Conservation (phyloP, 2,113 vertebrate species). For the Buteo buteo region DNA sequence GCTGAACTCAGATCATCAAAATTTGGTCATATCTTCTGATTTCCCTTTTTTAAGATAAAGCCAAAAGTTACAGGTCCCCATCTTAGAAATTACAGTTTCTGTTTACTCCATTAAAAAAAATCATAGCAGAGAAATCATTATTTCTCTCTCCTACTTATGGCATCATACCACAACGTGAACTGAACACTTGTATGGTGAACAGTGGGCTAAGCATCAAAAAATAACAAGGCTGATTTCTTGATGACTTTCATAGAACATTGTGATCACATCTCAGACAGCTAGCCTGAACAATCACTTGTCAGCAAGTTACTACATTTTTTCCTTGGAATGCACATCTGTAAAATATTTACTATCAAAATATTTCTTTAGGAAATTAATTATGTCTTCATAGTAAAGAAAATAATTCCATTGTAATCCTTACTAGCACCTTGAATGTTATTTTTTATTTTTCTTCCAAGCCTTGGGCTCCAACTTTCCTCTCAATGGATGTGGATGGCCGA, state of each 20-base stretch:
- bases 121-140: not conserved
- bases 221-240: not conserved
- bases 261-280: not conserved
- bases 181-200: not conserved
- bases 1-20: not conserved
- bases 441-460: slow-evolving; percentile 72
- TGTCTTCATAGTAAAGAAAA: not conserved
- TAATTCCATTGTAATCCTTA: not conserved
- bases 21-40: not conserved
- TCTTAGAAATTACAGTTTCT: not conserved
- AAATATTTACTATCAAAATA: not conserved
- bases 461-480: slow-evolving; percentile 86
- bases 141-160: not conserved
- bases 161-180: not conserved
- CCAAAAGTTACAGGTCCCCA: not conserved
- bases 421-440: not conserved
- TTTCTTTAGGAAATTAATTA: not conserved
- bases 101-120: not conserved
- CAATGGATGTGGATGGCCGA: slow-evolving; percentile 88
- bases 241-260: not conserved
- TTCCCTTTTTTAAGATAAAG: not conserved
- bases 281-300: not conserved
- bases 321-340: not conserved
- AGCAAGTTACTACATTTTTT: not conserved
- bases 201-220: not conserved